These are phyloP conservation scores for Ovis aries DNA, from an alignment of 2,113 vertebrate species.

Conservation along the genomic window ARS-UI_Ramb_v3.0 NC_056059.1:25152001-25152500, in stretches of 20 bases:
- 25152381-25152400: background rate
- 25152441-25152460: background rate
- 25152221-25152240: background rate
- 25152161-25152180: background rate
- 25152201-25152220: rapidly evolving
- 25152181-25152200: rapidly evolving
- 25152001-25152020: background rate
- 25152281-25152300: background rate
- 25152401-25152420: background rate
- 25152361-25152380: background rate
- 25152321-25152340: background rate
- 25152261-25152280: background rate
- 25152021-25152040: background rate
- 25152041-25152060: rapidly evolving
- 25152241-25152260: background rate
- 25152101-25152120: background rate
- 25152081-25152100: background rate
- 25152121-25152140: background rate
- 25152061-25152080: background rate
- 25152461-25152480: background rate
- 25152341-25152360: background rate
- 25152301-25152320: background rate
- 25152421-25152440: background rate
- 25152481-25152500: background rate
- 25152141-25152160: background rate